Percentiles rank a stretch among this genome's conserved stretches.
phyloP scores from a whole-genome alignment of 1,140 invertebrate genomes.

The Mycetomoellerius zeteki region DNA sequence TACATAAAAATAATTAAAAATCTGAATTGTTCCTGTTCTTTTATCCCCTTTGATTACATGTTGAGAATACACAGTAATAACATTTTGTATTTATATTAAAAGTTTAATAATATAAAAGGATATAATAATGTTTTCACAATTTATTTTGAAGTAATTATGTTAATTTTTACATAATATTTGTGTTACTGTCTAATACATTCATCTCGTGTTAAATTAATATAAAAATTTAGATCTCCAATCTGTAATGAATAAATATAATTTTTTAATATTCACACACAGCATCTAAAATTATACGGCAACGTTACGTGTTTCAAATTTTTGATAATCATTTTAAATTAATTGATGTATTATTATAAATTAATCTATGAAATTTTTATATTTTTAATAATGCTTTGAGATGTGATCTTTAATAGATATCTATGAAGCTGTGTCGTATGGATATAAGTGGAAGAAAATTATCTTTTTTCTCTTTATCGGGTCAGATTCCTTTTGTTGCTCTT shows the following conservation, averaged over 20 bases:
- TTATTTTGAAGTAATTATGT: too few relatives aligned
- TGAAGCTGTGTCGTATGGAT: neutral
- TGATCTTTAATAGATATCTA: neutral
- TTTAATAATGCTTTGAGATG: too few relatives aligned
- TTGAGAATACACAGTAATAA: neutral
- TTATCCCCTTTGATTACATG: neutral
- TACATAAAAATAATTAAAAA: neutral
- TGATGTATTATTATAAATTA: neutral
- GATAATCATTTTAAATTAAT: conserved; percentile 11
- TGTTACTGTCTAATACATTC: too few relatives aligned
- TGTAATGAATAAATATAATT: neutral
- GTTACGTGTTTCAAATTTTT: neutral
- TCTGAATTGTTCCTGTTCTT: neutral
- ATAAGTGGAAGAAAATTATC: neutral
- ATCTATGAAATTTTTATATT: too few relatives aligned
- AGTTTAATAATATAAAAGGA: too few relatives aligned
- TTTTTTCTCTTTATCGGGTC: neutral
- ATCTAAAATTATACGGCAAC: neutral
- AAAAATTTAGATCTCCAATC: too few relatives aligned
- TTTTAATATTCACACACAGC: neutral
- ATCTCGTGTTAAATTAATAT: too few relatives aligned
- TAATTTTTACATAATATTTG: too few relatives aligned
- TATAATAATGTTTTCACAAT: too few relatives aligned
- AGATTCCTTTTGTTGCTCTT: neutral
- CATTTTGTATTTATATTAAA: too few relatives aligned